Percentiles rank a stretch among this genome's conserved stretches.
phyloP scores from a whole-genome alignment of 2,113 vertebrate genomes.

The Charina bottae region DNA sequence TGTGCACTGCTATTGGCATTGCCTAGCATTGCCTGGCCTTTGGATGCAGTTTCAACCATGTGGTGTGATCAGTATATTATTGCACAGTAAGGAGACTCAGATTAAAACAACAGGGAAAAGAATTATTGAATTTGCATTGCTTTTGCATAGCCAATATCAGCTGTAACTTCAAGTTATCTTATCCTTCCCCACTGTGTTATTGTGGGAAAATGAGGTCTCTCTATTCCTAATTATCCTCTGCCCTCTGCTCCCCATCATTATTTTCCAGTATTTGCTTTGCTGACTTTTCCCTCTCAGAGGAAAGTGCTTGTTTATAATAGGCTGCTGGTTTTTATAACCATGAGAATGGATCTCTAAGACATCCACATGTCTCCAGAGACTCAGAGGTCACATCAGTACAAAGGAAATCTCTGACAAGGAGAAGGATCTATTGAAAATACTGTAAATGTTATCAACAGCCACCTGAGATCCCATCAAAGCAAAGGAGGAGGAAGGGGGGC shows the following conservation, averaged over 20 bases:
- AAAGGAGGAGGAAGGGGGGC: neutral
- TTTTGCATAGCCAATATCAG: neutral
- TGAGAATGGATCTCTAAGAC: slow-evolving; percentile 42
- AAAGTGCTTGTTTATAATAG: neutral
- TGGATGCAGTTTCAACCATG: neutral
- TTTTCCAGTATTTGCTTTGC: slow-evolving; percentile 39
- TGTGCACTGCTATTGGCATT: neutral
- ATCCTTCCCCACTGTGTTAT: neutral
- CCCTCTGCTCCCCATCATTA: neutral
- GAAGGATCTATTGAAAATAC: neutral
- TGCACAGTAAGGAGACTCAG: neutral
- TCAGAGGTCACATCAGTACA: slow-evolving; percentile 22
- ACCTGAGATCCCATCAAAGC: neutral
- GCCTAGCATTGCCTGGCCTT: neutral
- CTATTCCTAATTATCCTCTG: slow-evolving; percentile 12
- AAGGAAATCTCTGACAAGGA: slow-evolving; percentile 53
- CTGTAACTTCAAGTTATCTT: neutral
- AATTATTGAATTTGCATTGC: neutral
- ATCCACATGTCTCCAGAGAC: slow-evolving; percentile 39
- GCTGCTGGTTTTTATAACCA: slow-evolving; percentile 47
- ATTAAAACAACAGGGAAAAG: slow-evolving; percentile 1
- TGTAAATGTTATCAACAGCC: neutral
- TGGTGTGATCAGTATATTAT: neutral
- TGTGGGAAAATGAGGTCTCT: neutral
- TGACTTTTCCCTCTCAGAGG: neutral